phyloP scores from a whole-genome alignment of 2,888 invertebrate species.

The Teinopalpus imperialis region DNA sequence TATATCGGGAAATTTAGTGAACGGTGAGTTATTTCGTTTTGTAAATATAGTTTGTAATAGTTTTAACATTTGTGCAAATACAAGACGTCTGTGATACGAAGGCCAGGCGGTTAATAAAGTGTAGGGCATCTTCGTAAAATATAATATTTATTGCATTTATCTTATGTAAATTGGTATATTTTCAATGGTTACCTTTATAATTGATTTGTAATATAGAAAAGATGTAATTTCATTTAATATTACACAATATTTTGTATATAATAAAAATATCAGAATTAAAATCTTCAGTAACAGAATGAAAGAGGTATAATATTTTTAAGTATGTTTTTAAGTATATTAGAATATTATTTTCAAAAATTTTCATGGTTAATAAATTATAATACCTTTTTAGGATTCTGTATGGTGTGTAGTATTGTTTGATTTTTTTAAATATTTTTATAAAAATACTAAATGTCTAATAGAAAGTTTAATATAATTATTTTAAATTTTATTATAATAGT shows the following conservation, averaged over 20 bases:
- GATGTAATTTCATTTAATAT: not conserved
- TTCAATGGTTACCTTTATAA: slow-evolving; percentile 6
- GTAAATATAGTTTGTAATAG: slow-evolving; percentile 14
- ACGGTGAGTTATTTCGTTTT: slow-evolving; percentile 42
- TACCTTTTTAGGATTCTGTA: no score
- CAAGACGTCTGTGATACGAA: slow-evolving; percentile 24
- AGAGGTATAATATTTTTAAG: slow-evolving; percentile 24
- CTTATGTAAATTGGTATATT: slow-evolving; percentile 20
- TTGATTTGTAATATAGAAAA: slow-evolving; percentile 8
- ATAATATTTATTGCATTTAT: slow-evolving; percentile 23
- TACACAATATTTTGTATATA: no score
- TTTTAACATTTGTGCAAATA: slow-evolving; percentile 41
- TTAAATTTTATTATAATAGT: no score
- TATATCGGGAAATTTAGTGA: slow-evolving; percentile 39
- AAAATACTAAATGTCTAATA: not conserved
- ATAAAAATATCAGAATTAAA: no score
- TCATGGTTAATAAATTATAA: no score
- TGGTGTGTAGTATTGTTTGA: no score
- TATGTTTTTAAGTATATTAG: slow-evolving; percentile 11
- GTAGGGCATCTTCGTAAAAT: slow-evolving; percentile 27
- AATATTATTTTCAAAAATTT: not conserved
- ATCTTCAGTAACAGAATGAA: no score
- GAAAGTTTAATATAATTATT: no score
- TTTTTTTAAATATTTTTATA: not conserved
- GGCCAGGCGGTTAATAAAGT: slow-evolving; percentile 28